Base-by-base conservation (phyloP, 2,888 invertebrate species). In the Polyploca ridens region DNA sequence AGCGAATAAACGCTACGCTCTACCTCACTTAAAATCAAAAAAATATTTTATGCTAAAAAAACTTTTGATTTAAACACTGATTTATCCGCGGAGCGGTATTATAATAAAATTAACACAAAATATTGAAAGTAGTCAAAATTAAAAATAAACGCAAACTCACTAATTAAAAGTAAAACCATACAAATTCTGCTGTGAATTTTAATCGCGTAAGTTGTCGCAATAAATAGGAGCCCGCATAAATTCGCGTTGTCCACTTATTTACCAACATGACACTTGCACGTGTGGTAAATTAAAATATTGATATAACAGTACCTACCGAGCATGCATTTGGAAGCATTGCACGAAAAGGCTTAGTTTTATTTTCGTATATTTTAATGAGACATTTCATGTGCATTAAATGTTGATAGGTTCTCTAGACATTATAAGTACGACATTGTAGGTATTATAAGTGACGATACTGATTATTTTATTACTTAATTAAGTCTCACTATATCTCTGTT, bases 211-310 rank as follows among this genome's bases (percentile, higher is more conserved):
- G 54, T 54, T 19, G 54, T 19, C 54, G 54, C 19, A 54, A 54
- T 54, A 54, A 54, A 54, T 54, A 54, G 54, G n/a, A 10, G 1
- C 54, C 19, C 54, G 54, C 54, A 54, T 54, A 54, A 54, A 54
- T 54, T 54, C 54, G 10, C 19, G 54, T 19, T 54, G 19, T 54
- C 54, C 54, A 54, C 54, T 54, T 54, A 54, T 54, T 54, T 54
- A 4, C 27, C 27, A 27, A 27, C 54, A 54, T 54, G 54, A 54
- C 63, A 58, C 44, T 58, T 57, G 33, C 38, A 58, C 58, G 41
- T 63, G 41, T n/a, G 44, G 63, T 11, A 33, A 33, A 13, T 44
- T 10, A 58, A 58, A 13, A 46, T 60, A 38, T 54, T 54, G 19
- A 54, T 54, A 54, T 19, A 54, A 54, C 54, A 10, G 54, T 54